These are phyloP conservation scores for Saguinus imperator DNA, from an alignment of 2,113 vertebrate species.

Conservation along the genomic window DNA sequence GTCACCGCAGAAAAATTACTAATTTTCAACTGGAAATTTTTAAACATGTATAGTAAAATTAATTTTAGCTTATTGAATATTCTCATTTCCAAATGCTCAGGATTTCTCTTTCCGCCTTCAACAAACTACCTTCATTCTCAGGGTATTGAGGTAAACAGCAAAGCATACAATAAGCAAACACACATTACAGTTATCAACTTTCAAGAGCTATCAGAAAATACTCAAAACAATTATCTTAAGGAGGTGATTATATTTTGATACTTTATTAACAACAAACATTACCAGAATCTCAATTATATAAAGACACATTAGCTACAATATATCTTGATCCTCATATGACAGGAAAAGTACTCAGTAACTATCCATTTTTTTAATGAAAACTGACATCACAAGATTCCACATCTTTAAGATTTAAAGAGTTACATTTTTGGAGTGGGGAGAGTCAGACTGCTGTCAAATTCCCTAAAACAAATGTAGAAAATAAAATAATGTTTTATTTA, in stretches of 20 bases:
- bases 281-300: constrained; percentile 16
- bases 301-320: background rate
- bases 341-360: constrained; percentile 29
- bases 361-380: constrained; percentile 12
- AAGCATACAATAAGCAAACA: background rate
- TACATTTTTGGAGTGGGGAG: background rate
- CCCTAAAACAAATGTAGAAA: background rate
- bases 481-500: constrained; percentile 31
- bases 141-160: background rate
- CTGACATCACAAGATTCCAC: background rate
- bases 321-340: background rate
- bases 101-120: constrained; percentile 24
- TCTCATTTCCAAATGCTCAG: constrained; percentile 28
- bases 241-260: background rate
- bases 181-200: background rate
- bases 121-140: constrained; percentile 2
- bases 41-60: background rate
- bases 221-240: constrained; percentile 29
- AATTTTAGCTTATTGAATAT: constrained; percentile 26
- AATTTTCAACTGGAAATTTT: background rate
- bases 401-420: background rate
- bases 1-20: background rate
- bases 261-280: constrained; percentile 21
- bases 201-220: constrained; percentile 30
- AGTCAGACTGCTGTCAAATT: background rate